Percentiles rank a stretch among this genome's conserved stretches.
Conservation (phyloP, 2,113 vertebrate genomes). For the Gasterosteus aculeatus region DNA sequence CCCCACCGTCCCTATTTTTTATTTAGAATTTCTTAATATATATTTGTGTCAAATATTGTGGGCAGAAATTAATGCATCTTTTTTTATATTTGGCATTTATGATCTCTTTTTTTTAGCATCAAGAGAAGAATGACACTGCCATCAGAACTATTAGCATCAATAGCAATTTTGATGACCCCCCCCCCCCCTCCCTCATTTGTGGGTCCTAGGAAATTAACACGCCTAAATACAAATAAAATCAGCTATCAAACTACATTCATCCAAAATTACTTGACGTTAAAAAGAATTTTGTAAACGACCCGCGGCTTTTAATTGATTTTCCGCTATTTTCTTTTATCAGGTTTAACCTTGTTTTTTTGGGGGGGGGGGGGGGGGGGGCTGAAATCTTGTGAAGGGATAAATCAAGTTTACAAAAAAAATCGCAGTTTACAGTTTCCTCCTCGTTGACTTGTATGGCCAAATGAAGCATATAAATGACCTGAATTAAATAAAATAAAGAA, state of each 20-base stretch:
- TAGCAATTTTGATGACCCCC: neutral
- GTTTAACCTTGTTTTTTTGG: conserved; percentile 59
- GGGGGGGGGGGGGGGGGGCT: conserved; percentile 6
- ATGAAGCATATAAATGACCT: conserved; percentile 94
- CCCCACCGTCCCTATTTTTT: neutral
- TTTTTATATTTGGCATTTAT: conserved; percentile 3
- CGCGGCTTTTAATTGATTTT: conserved; percentile 80
- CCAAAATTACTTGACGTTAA: conserved; percentile 73
- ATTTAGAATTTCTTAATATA: conserved; percentile 41
- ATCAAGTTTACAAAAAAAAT: conserved; percentile 67
- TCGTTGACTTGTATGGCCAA: conserved; percentile 89
- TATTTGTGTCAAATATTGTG: conserved; percentile 54
- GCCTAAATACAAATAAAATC: conserved; percentile 51
- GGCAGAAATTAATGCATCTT: conserved; percentile 23
- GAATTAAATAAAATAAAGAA: conserved; percentile 91
- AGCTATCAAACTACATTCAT: conserved; percentile 67
- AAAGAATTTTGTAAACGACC: conserved; percentile 82
- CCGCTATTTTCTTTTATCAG: conserved; percentile 60
- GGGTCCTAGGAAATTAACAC: conserved; percentile 62
- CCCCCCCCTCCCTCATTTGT: neutral
- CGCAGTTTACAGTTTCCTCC: conserved; percentile 58
- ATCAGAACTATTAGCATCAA: conserved; percentile 21
- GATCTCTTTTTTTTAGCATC: neutral
- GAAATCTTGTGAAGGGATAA: conserved; percentile 72
- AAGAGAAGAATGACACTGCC: conserved; percentile 5